Conservation (phyloP, 2,888 invertebrate species). For the Euphydryas editha region DNA sequence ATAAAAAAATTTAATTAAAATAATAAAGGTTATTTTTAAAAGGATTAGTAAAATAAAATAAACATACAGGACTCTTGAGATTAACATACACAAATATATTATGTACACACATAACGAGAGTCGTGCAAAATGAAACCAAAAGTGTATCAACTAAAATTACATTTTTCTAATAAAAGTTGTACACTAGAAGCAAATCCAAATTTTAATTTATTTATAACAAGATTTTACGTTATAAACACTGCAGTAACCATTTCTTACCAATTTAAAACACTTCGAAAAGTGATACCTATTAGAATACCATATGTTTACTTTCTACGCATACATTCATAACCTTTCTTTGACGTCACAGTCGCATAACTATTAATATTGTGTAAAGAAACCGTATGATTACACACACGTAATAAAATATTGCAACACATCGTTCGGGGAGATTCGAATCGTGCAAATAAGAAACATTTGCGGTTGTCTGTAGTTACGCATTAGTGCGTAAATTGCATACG, state of each 20-base stretch:
- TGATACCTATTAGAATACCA: neutral
- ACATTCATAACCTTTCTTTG: neutral
- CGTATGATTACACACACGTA: slow-evolving; percentile 29
- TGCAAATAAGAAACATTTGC: slow-evolving; percentile 65
- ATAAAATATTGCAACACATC: slow-evolving; percentile 33
- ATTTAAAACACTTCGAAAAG: too few relatives aligned
- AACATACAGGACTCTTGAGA: too few relatives aligned
- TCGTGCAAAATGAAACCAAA: too few relatives aligned
- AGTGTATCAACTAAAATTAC: too few relatives aligned
- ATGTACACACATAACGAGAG: too few relatives aligned
- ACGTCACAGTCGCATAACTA: neutral
- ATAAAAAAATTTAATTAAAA: slow-evolving; percentile 6
- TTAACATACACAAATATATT: too few relatives aligned
- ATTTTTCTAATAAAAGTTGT: too few relatives aligned
- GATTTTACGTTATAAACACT: too few relatives aligned
- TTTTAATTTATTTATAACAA: too few relatives aligned
- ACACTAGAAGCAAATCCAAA: too few relatives aligned
- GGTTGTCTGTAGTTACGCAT: slow-evolving; percentile 65
- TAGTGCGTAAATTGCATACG: slow-evolving; percentile 72
- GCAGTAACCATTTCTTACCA: too few relatives aligned
- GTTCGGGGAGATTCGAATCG: slow-evolving; percentile 38
- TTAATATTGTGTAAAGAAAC: slow-evolving; percentile 24
- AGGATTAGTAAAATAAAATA: too few relatives aligned
- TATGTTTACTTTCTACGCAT: neutral
- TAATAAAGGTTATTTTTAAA: neutral